Evolutionary conservation across 1,140 invertebrate species (phyloP).

Genomic region (Penaeus indicus): DNA sequence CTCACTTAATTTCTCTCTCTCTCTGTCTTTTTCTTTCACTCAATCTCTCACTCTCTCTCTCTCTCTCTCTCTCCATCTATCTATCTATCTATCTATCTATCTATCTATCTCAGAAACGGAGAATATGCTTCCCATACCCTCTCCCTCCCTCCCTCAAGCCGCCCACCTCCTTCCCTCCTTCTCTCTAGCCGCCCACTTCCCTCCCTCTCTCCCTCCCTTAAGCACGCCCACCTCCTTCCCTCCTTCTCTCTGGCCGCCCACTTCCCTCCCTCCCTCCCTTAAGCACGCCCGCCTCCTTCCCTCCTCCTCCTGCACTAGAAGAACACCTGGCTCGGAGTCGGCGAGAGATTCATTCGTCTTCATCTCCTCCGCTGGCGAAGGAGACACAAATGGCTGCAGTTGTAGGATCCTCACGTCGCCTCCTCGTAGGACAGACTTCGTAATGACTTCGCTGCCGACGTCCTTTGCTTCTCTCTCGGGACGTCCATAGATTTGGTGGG

Average conservation of each 20-base stretch:
- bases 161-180: background rate
- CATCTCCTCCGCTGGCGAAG: no score
- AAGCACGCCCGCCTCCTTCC: background rate
- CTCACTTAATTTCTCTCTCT: background rate
- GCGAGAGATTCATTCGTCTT: no score
- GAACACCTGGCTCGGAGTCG: background rate
- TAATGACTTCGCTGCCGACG: no score
- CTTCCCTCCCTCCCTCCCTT: slow-evolving; percentile 2
- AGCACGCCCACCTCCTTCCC: background rate
- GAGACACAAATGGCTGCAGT: no score
- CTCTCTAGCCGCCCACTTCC: background rate
- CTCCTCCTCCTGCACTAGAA: background rate
- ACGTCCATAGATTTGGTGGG: no score
- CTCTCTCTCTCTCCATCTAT: background rate
- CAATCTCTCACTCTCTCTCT: background rate
- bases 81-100: background rate
- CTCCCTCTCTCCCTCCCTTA: background rate
- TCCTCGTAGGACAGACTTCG: no score
- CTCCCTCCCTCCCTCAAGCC: background rate
- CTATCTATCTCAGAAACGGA: background rate
- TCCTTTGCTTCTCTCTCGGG: no score
- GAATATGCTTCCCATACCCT: background rate
- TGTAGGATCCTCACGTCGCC: no score
- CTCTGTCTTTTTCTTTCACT: background rate
- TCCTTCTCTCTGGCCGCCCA: background rate